Evolutionary conservation across 2,888 invertebrate genomes (phyloP), one percentile per base, ranked within the genome.

Genomic region (Ectropis crepuscularia): DNA sequence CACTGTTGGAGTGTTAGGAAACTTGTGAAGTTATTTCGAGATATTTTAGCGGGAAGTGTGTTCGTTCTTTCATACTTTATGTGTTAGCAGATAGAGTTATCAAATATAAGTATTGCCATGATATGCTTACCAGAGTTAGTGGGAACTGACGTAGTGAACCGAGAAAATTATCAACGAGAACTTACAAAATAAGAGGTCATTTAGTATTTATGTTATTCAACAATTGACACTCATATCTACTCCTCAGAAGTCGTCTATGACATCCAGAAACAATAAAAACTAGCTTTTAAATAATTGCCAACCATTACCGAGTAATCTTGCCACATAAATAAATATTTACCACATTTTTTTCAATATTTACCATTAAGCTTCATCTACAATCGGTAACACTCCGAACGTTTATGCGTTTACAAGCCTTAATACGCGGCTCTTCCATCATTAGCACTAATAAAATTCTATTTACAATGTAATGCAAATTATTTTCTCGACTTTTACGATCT

Each of bases 381-480:
- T 78, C 76, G 55, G 46, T 45, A 70, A 68, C 57, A 28, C 55
- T 38, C 10, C 39, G n/a, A 69, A 61, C 63, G 55, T 86, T 87
- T 88, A 88, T 86, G 67, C 51, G 63, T 88, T 89, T 87, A 89
- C 80, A 81, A 80, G 75, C 69, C 73, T 74, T 87, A 85, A 88
- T 87, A 75, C 74, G 75, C 82, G 76, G 80, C 62, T 72, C 77
- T 53, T 55, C 60, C 67, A 70, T 76, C 76, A 78, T 81, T 78
- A 79, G 73, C 73, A 71, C 70, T 66, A 74, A 80, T 82, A 82
- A 81, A 79, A 68, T 51, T 46, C 49, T 72, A 76, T 77, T 74
- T 78, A 79, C 80, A 78, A 73, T 70, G 80, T 81, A 76, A 73
- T 63, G 70, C 71, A 68, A 70, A 74, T 74, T 72, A 70, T 74